phyloP scores from a whole-genome alignment of 2,797 vertebrate genomes.

The Capromys pilorides region DNA sequence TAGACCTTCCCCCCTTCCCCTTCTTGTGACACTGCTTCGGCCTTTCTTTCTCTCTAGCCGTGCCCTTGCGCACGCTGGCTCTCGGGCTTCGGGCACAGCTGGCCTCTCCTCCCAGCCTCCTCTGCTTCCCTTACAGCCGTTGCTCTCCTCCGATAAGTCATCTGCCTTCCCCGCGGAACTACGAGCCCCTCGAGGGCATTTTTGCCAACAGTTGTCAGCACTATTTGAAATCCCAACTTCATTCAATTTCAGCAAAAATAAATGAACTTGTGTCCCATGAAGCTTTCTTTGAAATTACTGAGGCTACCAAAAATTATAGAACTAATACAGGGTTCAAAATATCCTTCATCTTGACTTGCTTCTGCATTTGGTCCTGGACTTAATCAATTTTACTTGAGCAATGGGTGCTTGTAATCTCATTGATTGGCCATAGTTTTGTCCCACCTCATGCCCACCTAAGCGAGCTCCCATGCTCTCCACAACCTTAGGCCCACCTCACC shows the following conservation, averaged over 20 bases:
- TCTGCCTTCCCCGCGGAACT: neutral
- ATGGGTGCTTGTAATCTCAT: too few relatives aligned
- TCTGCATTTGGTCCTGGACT: too few relatives aligned
- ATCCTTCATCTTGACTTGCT: neutral
- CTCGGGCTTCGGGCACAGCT: neutral
- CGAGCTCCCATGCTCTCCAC: too few relatives aligned
- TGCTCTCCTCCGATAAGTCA: neutral
- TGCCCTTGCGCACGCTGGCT: accelerated
- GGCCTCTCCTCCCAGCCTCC: neutral
- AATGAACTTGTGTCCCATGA: neutral
- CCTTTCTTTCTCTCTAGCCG: neutral
- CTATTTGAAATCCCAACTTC: neutral
- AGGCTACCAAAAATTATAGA: neutral
- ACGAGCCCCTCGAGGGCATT: neutral
- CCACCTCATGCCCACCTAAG: too few relatives aligned
- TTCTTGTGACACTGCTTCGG: neutral
- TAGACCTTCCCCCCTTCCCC: too few relatives aligned
- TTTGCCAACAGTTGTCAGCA: neutral
- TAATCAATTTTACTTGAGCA: too few relatives aligned
- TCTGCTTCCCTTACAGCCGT: neutral
- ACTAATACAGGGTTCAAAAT: neutral
- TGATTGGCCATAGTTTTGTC: too few relatives aligned
- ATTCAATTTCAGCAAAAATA: neutral
- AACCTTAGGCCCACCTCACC: too few relatives aligned
- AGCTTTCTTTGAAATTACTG: neutral